Evolutionary conservation across 1,140 invertebrate genomes (phyloP).

Genomic region (Caenorhabditis tropicalis): DNA sequence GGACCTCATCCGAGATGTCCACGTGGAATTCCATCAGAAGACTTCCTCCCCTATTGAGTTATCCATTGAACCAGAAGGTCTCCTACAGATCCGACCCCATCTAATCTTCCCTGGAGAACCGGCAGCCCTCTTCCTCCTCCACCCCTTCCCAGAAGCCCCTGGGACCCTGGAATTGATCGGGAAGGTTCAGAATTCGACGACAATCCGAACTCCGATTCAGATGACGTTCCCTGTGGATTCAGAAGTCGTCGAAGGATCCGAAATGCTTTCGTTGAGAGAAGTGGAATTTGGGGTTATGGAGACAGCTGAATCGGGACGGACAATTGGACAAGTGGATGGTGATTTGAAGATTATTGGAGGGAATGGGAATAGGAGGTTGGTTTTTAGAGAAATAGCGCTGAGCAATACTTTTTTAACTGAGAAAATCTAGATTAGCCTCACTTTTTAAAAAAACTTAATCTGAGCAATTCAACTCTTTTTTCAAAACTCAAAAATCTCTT

Average conservation of each 20-base stretch:
- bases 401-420: neutral
- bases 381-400: neutral
- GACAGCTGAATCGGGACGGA: neutral
- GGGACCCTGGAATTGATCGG: neutral
- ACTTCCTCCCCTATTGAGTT: neutral
- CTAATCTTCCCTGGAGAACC: neutral
- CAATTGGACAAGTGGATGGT: constrained; percentile 7
- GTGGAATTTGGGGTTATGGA: neutral
- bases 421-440: no score
- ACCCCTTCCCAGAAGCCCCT: neutral
- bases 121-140: neutral
- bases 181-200: neutral
- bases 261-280: neutral
- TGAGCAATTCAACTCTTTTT: no score
- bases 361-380: constrained; percentile 9
- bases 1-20: neutral
- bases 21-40: neutral
- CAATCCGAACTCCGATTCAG: neutral
- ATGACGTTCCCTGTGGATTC: neutral
- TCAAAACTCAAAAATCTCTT: no score
- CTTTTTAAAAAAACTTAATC: no score
- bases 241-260: neutral
- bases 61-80: neutral
- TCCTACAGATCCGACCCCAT: neutral
- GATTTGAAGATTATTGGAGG: constrained; percentile 35